A percentile compares a stretch with the other conserved stretches of the same genome.
These are phyloP conservation scores for Agelaius tricolor DNA, from an alignment of 2,113 vertebrate genomes.

Conservation along the genomic window DNA sequence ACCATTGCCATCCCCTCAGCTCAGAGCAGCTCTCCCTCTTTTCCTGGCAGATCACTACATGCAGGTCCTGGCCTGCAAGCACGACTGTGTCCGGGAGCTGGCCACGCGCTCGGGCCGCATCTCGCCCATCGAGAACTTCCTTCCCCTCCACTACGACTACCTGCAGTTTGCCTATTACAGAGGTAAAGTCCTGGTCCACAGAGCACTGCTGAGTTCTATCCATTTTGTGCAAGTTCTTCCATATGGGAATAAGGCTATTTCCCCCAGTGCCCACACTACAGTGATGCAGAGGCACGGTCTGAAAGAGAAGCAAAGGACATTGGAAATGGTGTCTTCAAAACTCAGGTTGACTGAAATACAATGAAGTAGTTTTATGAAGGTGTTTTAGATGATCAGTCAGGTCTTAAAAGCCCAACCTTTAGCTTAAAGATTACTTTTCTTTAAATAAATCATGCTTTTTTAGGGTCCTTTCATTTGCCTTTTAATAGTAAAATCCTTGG, in stretches of 20 bases:
- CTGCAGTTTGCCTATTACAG: slow-evolving; percentile 95
- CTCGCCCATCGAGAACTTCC: slow-evolving; percentile 93
- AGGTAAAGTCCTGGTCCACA: slow-evolving; percentile 68
- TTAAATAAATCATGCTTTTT: neutral
- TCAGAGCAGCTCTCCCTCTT: neutral
- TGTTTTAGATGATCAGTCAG: neutral
- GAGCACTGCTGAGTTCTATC: neutral
- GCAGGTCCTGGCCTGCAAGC: slow-evolving; percentile 91
- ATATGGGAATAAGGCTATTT: neutral
- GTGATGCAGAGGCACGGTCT: neutral
- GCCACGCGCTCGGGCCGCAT: slow-evolving; percentile 91
- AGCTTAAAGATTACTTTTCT: neutral
- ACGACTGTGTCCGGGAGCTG: slow-evolving; percentile 91
- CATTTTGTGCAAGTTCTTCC: neutral
- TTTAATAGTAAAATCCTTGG: neutral
- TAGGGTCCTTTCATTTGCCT: neutral
- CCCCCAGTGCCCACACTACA: too few species aligned
- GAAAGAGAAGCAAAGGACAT: neutral
- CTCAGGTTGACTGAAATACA: neutral
- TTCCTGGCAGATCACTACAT: slow-evolving; percentile 88
- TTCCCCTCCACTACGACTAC: slow-evolving; percentile 94
- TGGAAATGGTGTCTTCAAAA: neutral
- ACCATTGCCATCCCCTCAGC: neutral
- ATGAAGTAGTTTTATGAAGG: neutral
- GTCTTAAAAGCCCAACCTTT: neutral